phyloP scores from a whole-genome alignment of 1,140 invertebrate species.

The Pachyrhynchus sulphureomaculatus region DNA sequence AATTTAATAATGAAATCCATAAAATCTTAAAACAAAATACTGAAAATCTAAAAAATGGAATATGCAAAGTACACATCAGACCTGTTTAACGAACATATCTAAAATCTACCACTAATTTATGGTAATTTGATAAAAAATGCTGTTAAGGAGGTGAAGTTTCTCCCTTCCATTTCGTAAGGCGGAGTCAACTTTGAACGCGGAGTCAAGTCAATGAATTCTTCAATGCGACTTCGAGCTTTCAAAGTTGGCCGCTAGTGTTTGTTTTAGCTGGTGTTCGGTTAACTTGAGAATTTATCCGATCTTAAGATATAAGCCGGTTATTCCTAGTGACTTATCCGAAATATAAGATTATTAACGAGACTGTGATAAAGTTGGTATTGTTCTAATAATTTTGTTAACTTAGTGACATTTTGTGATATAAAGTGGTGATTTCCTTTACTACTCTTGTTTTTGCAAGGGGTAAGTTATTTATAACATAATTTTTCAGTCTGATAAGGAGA shows the following conservation, averaged over 20 bases:
- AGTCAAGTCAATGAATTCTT: slow-evolving; percentile 18
- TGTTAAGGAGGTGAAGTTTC: slow-evolving; percentile 32
- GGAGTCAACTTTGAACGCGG: slow-evolving; percentile 23
- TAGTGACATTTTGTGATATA: no score
- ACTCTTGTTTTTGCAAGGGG: no score
- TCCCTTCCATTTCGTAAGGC: slow-evolving; percentile 32
- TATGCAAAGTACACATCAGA: slow-evolving; percentile 41
- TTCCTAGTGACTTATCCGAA: no score
- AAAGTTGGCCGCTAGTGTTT: slow-evolving; percentile 12
- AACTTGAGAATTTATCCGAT: not conserved
- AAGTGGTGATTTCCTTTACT: no score
- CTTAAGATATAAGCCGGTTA: not conserved
- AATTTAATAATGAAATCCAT: not conserved
- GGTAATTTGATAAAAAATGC: slow-evolving; percentile 43
- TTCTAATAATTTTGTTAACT: no score
- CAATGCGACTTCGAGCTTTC: slow-evolving; percentile 4
- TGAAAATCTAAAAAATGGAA: slow-evolving; percentile 31
- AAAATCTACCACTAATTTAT: slow-evolving; percentile 46
- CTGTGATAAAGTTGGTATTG: no score
- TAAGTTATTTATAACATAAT: no score
- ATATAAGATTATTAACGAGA: no score
- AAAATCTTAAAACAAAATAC: slow-evolving; percentile 23
- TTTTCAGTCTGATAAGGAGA: no score
- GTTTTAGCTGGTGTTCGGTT: slow-evolving; percentile 11
- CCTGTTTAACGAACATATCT: slow-evolving; percentile 38